Evolutionary conservation across 2,113 vertebrate species (phyloP).

Genomic region (Mirounga angustirostris): DNA sequence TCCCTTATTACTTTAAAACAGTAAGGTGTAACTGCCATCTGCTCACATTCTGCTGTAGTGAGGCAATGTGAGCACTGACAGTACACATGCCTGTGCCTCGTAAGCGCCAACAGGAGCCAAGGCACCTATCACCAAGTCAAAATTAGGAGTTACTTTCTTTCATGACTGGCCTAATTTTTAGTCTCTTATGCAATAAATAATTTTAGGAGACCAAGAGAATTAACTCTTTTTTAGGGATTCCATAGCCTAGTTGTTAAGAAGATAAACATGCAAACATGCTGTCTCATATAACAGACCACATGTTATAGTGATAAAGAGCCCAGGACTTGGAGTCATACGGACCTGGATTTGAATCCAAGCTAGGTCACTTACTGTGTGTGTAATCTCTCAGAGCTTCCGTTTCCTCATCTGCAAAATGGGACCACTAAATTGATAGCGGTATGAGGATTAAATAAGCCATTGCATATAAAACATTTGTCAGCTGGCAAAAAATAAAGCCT

Average conservation of each 20-base stretch:
- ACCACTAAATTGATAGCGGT: neutral
- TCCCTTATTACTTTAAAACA: neutral
- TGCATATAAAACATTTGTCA: neutral
- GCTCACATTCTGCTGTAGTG: neutral
- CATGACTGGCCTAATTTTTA: neutral
- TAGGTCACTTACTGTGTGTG: neutral
- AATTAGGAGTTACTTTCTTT: neutral
- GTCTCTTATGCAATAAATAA: neutral
- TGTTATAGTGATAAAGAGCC: neutral
- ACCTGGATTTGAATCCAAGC: neutral
- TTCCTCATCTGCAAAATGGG: neutral
- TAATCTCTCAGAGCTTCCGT: neutral
- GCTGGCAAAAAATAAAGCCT: neutral
- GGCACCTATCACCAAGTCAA: neutral
- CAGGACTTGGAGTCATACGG: neutral
- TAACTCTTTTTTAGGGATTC: neutral
- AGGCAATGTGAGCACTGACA: neutral
- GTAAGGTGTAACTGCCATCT: neutral
- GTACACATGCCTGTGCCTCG: neutral
- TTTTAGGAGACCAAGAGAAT: neutral
- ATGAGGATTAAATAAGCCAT: conserved; percentile 22
- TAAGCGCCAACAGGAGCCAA: neutral
- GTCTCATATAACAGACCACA: neutral
- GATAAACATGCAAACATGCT: neutral
- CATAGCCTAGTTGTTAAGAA: neutral